These are phyloP conservation scores for Synanceia verrucosa DNA, from an alignment of 2,797 vertebrate genomes.

Conservation along the genomic window DNA sequence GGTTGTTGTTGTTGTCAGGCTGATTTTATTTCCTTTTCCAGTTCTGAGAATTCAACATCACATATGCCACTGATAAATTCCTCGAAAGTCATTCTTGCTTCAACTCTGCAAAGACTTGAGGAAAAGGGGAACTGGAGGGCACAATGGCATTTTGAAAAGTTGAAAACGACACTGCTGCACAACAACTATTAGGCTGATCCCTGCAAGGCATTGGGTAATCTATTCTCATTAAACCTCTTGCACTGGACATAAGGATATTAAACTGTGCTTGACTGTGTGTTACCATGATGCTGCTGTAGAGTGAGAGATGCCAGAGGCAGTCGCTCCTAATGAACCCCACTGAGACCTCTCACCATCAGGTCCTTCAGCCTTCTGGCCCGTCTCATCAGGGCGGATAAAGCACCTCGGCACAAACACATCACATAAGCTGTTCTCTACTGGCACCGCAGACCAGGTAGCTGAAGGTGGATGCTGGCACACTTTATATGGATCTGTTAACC, in stretches of 20 bases:
- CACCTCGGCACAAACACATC: slow-evolving; percentile 25
- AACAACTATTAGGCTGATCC: slow-evolving; percentile 16
- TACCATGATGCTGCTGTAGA: slow-evolving; percentile 40
- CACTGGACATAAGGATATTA: slow-evolving; percentile 35
- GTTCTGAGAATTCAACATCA: slow-evolving; percentile 36
- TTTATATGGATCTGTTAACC: slow-evolving; percentile 48
- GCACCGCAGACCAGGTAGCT: slow-evolving; percentile 26
- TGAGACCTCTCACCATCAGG: slow-evolving; percentile 49
- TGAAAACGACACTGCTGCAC: slow-evolving; percentile 5
- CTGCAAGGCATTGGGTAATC: slow-evolving; percentile 34
- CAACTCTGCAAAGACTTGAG: slow-evolving; percentile 9
- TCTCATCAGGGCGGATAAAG: slow-evolving; percentile 56
- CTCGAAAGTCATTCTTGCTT: slow-evolving; percentile 45
- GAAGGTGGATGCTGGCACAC: slow-evolving; percentile 30
- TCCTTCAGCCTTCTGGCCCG: slow-evolving; percentile 7
- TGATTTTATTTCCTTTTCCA: slow-evolving; percentile 43
- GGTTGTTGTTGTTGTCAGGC: slow-evolving; percentile 52
- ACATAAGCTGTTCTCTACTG: background rate
- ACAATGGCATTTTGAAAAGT: slow-evolving; percentile 17
- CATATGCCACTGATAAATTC: slow-evolving; percentile 21
- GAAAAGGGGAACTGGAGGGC: slow-evolving; percentile 9
- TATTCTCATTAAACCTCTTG: slow-evolving; percentile 67
- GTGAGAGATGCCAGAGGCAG: slow-evolving; percentile 35
- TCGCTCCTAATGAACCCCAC: slow-evolving; percentile 69
- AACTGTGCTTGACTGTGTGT: slow-evolving; percentile 24